Evolutionary conservation across 2,797 vertebrate species (phyloP).

Genomic region (Neosilurus mollespiculum): DNA sequence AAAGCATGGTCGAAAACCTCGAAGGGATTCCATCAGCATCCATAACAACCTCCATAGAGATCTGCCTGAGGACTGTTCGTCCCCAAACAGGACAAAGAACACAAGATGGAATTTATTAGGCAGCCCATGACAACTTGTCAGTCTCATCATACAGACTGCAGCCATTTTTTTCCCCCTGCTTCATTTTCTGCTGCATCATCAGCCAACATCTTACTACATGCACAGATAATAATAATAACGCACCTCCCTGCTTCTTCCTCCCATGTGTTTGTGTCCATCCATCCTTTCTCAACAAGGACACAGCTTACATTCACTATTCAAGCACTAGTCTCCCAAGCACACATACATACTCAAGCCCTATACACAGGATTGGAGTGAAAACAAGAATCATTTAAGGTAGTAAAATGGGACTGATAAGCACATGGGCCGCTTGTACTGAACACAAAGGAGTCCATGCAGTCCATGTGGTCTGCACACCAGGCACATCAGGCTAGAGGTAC

Average conservation of each 20-base stretch:
- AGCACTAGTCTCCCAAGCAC: not conserved
- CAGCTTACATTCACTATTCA: constrained; percentile 21
- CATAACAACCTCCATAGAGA: constrained; percentile 25
- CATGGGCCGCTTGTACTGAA: constrained; percentile 7
- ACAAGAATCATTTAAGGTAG: not conserved
- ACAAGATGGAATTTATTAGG: not conserved
- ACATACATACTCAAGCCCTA: not conserved
- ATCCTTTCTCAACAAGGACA: constrained; percentile 12
- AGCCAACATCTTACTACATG: constrained; percentile 1
- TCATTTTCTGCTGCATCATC: constrained; percentile 14
- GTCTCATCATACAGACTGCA: constrained; percentile 9
- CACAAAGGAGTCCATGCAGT: constrained; percentile 43
- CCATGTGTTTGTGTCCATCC: not conserved
- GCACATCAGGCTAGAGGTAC: not conserved
- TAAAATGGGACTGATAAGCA: not conserved
- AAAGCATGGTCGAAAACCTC: constrained; percentile 22
- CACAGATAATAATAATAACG: not conserved
- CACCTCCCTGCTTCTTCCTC: not conserved
- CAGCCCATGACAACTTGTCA: not conserved
- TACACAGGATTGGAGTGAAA: not conserved
- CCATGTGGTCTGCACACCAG: constrained; percentile 33
- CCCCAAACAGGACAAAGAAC: not conserved
- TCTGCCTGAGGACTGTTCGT: constrained; percentile 26
- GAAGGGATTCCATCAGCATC: constrained; percentile 7
- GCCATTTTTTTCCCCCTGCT: constrained; percentile 30